Evolutionary conservation across 2,888 invertebrate genomes (phyloP).

Genomic region (Rotaria magnacalcarata): DNA sequence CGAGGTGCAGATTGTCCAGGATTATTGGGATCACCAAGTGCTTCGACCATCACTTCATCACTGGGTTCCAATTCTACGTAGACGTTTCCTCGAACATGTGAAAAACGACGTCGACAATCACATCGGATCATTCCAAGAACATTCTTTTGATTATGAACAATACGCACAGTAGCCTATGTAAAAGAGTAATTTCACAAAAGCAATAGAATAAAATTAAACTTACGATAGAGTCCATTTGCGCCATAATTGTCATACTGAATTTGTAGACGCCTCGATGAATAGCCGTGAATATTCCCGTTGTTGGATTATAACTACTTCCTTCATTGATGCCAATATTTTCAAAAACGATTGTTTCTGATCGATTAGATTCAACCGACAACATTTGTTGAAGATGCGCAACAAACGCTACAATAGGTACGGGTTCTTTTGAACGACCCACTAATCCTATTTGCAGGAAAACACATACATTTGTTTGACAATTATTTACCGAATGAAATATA

Average conservation of each 20-base stretch:
- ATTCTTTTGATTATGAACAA: background rate
- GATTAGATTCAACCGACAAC: slow-evolving; percentile 6
- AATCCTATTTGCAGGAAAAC: background rate
- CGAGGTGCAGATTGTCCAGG: slow-evolving; percentile 13
- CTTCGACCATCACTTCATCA: background rate
- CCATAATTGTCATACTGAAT: slow-evolving; percentile 36
- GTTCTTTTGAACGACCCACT: slow-evolving; percentile 12
- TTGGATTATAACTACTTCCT: slow-evolving; percentile 19
- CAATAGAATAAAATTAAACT: background rate
- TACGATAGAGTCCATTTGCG: slow-evolving; percentile 33
- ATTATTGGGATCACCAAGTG: background rate
- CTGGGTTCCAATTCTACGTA: background rate
- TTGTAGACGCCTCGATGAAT: background rate
- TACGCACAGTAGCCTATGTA: background rate
- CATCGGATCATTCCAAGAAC: slow-evolving; percentile 21
- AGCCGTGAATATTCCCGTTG: slow-evolving; percentile 1
- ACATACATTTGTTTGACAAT: background rate
- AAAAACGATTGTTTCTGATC: slow-evolving; percentile 15
- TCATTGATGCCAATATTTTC: background rate
- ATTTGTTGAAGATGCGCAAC: slow-evolving; percentile 20
- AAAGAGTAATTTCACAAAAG: background rate
- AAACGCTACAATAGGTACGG: background rate
- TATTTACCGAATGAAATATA: background rate
- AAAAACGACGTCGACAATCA: slow-evolving; percentile 34
- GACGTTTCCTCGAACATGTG: slow-evolving; percentile 13